Base-by-base conservation (phyloP, 2,888 invertebrate species). In the Ptychoptera albimana region DNA sequence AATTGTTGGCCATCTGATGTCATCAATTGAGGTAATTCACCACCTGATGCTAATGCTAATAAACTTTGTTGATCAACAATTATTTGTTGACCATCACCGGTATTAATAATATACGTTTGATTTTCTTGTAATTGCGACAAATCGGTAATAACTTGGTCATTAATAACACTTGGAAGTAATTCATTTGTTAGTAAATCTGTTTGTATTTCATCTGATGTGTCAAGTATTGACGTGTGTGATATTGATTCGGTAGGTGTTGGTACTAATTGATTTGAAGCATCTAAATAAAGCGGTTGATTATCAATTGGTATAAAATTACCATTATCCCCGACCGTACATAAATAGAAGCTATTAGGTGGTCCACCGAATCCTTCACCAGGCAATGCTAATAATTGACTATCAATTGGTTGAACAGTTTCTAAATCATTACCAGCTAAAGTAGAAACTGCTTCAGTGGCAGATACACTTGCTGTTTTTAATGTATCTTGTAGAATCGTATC, bases 351-450 rank as follows among this genome's bases (percentile, higher is more conserved):
- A 47, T 81, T 80, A 1, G 76, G 73, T 23, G 80, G 77, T 6
- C 82, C 82, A 43, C 80, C 80, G 47, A 76, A 73, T 51, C 77
- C 76, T 53, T 80, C 81, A 14, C 81, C 81, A 15, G 82, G 81
- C 38, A 84, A 69, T 11, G 82, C 82, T 56, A 80, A 67, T 53
- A 82, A 48, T 43, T 51, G 23, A 23, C 34, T 32, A 15, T 41
- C 8, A 38, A 70, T 57, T 79, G 79, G 0, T 77, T 74, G 55
- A 23, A 23, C 23, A 23, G 23, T 23, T 23, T 23, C 23, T 78
- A 76, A 2, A 70, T 65, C 31, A 74, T 57, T 12, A 39, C 57
- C 47, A 50, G 42, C 44, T 54, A 60, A 2, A 54, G 41, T 43
- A 56, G 55, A 11, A 57, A 58, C 35, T 55, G 56, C 38, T 57